A percentile compares a stretch with the other conserved stretches of the same genome.
phyloP scores from a whole-genome alignment of 2,797 vertebrate genomes.

The Echiichthys vipera region DNA sequence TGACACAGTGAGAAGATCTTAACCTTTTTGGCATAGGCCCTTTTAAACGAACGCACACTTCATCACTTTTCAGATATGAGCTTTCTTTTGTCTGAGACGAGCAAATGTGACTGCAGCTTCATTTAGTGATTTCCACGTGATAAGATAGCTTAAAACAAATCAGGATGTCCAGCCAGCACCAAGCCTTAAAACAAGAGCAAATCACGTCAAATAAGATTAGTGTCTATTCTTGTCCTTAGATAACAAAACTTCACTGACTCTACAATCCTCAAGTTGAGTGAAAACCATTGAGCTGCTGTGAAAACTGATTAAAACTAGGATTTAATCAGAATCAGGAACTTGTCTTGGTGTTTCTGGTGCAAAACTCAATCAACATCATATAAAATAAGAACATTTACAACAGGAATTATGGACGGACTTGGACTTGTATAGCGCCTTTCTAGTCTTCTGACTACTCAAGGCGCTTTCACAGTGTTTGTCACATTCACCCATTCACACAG shows the following conservation, averaged over 20 bases:
- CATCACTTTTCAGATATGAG: neutral
- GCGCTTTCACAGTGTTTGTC: no score
- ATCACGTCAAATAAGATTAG: neutral
- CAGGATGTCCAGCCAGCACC: neutral
- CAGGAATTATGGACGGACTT: no score
- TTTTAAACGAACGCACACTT: neutral
- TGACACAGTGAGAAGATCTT: neutral
- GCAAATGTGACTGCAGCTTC: neutral
- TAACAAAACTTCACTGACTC: neutral
- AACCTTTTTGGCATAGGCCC: neutral
- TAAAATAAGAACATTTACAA: no score
- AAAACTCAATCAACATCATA: no score
- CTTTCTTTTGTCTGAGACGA: neutral
- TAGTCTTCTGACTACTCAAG: no score
- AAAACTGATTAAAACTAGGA: neutral
- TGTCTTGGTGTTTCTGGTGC: no score
- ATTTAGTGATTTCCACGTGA: neutral
- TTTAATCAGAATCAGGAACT: no score
- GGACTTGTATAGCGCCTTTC: no score
- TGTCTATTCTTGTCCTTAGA: neutral
- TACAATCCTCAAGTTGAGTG: neutral
- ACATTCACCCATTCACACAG: no score
- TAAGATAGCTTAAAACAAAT: neutral
- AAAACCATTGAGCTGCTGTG: neutral
- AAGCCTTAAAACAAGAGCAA: no score